Percentiles rank a stretch among this genome's conserved stretches.
These are phyloP conservation scores for Melanostigma gelatinosum DNA, from an alignment of 2,113 vertebrate genomes.

Conservation along the genomic window DNA sequence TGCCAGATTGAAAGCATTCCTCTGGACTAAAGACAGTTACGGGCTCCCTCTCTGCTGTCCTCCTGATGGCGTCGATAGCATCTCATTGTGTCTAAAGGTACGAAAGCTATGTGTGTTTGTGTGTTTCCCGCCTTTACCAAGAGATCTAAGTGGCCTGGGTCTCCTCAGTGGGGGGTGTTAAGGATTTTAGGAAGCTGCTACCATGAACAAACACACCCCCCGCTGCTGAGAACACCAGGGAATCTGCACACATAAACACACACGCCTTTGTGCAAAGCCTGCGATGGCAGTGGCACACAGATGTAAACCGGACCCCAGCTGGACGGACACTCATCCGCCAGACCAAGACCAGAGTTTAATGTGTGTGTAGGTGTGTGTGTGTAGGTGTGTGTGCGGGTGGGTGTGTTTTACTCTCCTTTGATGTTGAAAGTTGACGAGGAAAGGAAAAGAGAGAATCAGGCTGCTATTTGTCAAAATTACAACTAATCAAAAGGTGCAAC, in stretches of 20 bases:
- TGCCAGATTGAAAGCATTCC: constrained; percentile 55
- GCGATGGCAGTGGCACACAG: constrained; percentile 43
- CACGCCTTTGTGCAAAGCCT: constrained; percentile 46
- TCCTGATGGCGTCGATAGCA: not conserved
- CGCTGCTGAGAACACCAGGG: constrained; percentile 38
- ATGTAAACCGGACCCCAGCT: constrained; percentile 60
- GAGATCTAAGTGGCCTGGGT: constrained; percentile 9
- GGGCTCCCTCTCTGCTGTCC: not conserved
- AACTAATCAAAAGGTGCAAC: not conserved
- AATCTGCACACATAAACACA: constrained; percentile 19
- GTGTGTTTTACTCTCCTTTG: constrained; percentile 32
- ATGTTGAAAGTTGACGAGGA: constrained; percentile 31
- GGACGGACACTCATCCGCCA: constrained; percentile 17
- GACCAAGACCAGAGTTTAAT: not conserved
- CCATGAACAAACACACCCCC: constrained; percentile 57
- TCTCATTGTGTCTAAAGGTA: not conserved
- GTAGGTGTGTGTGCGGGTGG: constrained; percentile 6
- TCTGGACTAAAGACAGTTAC: constrained; percentile 12
- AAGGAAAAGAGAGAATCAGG: constrained; percentile 7
- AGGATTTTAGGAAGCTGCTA: constrained; percentile 53
- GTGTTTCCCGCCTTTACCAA: not conserved
- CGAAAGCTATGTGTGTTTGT: not conserved
- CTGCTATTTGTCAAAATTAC: not conserved
- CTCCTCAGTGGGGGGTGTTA: constrained; percentile 34
- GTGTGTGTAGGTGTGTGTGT: constrained; percentile 12